These are phyloP conservation scores for Amblyjoppa fuscipennis DNA, from an alignment of 2,888 invertebrate species.

Conservation along the genomic window DNA sequence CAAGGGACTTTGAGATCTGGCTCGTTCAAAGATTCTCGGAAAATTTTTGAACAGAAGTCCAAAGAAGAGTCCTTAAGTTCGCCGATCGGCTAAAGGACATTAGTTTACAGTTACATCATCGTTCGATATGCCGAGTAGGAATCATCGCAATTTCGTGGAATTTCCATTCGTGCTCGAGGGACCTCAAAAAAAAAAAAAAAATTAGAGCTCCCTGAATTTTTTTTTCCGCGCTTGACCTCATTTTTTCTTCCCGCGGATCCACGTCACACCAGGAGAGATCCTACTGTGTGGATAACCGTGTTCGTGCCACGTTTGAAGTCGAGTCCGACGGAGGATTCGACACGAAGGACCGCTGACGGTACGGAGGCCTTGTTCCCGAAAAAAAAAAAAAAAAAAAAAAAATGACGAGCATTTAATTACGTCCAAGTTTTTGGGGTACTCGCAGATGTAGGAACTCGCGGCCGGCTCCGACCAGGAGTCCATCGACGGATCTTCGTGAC, in stretches of 20 bases:
- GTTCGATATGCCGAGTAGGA: background rate
- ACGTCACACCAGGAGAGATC: constrained; percentile 55
- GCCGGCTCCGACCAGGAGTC: constrained; percentile 34
- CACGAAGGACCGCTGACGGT: constrained; percentile 60
- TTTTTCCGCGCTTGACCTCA: constrained; percentile 42
- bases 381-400: constrained; percentile 27
- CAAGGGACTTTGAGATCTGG: constrained; percentile 22
- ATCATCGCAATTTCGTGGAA: constrained; percentile 9
- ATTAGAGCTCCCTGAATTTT: constrained; percentile 30
- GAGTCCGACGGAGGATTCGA: constrained; percentile 47
- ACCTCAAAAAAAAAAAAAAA: constrained; percentile 19
- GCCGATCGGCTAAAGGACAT: background rate
- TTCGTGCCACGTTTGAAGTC: constrained; percentile 54
- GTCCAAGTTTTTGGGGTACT: constrained; percentile 56
- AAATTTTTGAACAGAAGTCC: background rate
- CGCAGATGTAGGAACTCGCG: constrained; percentile 63
- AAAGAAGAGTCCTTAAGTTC: background rate
- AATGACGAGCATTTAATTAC: constrained; percentile 67
- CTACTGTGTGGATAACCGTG: constrained; percentile 41
- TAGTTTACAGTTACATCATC: background rate
- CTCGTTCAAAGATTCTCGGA: background rate
- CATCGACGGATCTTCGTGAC: constrained; percentile 60
- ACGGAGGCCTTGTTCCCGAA: constrained; percentile 44
- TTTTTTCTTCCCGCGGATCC: constrained; percentile 49
- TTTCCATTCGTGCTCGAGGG: constrained; percentile 4